Evolutionary conservation across 2,797 vertebrate genomes (phyloP), one percentile per base, ranked within the genome.

Genomic region (Rallus crepitans): DNA sequence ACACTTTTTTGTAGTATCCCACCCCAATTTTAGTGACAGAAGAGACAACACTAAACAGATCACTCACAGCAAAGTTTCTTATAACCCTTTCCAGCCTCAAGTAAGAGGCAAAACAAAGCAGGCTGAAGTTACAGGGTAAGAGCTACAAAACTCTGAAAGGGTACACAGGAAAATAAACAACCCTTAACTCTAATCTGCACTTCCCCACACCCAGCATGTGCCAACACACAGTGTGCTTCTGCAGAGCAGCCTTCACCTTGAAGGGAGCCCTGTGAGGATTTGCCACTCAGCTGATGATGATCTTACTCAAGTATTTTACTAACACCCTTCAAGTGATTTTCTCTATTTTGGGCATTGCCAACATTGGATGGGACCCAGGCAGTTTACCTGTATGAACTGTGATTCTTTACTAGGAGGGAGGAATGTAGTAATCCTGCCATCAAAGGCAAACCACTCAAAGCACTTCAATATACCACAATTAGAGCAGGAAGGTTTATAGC

Each of bases 261-360:
- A 40, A 1, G 12, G 28, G 24, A 76, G 48, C 25, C 64, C 53
- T 35, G 24, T 15, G 6, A 92, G 85, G 77, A 94, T 84, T 47
- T 95, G 42, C 56, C 42, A 39, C 47, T 48, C 59, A 45, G 31
- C 42, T 82, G 20, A 70, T 82, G 60, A 77, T 8, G 60, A 77
- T 8, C 50, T 60, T 33, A 28, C n/a, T 66, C 15, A 24, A 24
- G 52, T 70, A 91, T 64, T 45, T 45, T 85, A 60, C 65, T 90
- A 91, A 94, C 69, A 18, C 33, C n/a, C 28, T 40, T 93, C 19
- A 60, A 86, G 87, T 69, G 33, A 90, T 89, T 92, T 69, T 87
- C 52, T 93, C 86, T 93, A 52, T 90, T 88, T 52, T 45, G 66
- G 66, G 90, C 55, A 40, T 12, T 12, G 47, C 16, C 30, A 78